phyloP scores from a whole-genome alignment of 2,797 vertebrate genomes.

The Enteromius afrohamiltoni region DNA sequence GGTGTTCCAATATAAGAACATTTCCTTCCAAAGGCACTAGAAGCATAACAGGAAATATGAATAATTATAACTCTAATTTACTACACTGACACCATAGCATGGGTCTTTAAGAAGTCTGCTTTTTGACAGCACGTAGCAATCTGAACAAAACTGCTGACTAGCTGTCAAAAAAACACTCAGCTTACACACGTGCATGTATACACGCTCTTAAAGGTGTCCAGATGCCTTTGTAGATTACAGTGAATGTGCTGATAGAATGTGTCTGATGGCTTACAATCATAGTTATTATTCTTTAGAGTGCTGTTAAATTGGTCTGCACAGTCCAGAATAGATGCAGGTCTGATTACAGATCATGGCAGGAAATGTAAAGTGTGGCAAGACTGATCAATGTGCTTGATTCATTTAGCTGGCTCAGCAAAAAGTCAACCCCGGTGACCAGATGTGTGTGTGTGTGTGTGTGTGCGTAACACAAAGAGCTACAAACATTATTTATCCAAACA shows the following conservation, averaged over 20 bases:
- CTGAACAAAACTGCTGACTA: neutral
- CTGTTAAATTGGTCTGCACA: slow-evolving; percentile 70
- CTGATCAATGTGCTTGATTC: slow-evolving; percentile 37
- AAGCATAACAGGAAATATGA: neutral
- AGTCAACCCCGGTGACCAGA: neutral
- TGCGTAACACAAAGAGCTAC: neutral
- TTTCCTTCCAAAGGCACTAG: neutral
- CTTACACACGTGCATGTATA: neutral
- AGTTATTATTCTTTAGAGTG: slow-evolving; percentile 31
- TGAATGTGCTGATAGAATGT: slow-evolving; percentile 12
- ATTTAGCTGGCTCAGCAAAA: slow-evolving; percentile 34
- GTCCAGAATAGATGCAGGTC: slow-evolving; percentile 69
- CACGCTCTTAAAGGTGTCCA: neutral
- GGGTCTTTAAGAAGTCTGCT: neutral
- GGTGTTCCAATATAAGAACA: neutral
- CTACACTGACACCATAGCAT: neutral
- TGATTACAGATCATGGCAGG: slow-evolving; percentile 66
- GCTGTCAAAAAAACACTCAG: neutral
- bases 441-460: neutral
- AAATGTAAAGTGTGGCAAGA: slow-evolving; percentile 64
- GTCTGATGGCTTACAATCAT: neutral
- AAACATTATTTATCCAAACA: neutral
- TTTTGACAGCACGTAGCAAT: neutral
- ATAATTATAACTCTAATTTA: neutral
- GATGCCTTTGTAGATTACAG: slow-evolving; percentile 9